phyloP scores from a whole-genome alignment of 2,113 vertebrate species.

The Scatophagus argus region DNA sequence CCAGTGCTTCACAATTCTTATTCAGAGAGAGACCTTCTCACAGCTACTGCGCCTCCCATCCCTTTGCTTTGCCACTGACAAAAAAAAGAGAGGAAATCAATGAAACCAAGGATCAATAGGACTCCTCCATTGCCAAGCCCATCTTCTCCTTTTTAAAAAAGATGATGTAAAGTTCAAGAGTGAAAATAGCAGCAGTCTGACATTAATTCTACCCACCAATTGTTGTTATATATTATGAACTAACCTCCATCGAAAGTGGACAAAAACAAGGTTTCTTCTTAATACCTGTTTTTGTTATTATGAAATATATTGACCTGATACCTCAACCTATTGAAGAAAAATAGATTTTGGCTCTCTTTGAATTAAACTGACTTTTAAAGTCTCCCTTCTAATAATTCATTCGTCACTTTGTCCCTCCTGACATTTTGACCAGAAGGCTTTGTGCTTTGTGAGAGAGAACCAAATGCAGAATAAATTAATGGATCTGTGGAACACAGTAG shows the following conservation, averaged over 20 bases:
- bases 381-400: background rate
- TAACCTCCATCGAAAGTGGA: conserved; percentile 15
- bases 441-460: conserved; percentile 28
- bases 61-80: conserved; percentile 62
- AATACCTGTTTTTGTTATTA: conserved; percentile 8
- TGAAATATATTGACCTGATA: background rate
- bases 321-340: conserved; percentile 13
- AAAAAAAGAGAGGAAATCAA: conserved; percentile 76
- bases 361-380: conserved; percentile 20
- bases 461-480: conserved; percentile 21
- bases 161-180: conserved; percentile 76
- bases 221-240: conserved; percentile 30
- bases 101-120: conserved; percentile 76
- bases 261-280: conserved; percentile 3
- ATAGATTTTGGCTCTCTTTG: conserved; percentile 18
- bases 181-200: conserved; percentile 64
- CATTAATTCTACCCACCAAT: conserved; percentile 44
- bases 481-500: background rate
- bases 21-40: conserved; percentile 75
- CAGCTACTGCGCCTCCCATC: conserved; percentile 62
- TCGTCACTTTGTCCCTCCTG: conserved; percentile 26
- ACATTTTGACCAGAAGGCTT: conserved; percentile 26
- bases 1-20: conserved; percentile 74
- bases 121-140: conserved; percentile 62
- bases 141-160: conserved; percentile 68